Evolutionary conservation across 2,888 invertebrate genomes (phyloP), one percentile per base, ranked within the genome.

Genomic region (Athalia rosae): DNA sequence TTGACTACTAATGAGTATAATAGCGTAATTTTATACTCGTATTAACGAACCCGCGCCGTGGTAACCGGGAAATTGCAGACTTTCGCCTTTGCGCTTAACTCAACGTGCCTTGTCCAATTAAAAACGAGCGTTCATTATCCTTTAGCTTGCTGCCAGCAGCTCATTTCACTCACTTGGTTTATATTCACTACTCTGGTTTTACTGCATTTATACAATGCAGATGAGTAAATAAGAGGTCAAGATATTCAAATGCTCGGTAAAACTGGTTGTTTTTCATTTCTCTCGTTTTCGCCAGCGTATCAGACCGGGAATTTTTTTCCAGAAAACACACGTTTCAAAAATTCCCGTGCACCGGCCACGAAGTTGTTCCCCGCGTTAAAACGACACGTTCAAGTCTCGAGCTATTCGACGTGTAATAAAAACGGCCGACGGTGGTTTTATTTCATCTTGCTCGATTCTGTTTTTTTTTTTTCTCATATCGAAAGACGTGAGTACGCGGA

Each of bases 81-180:
- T 76, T 48, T 43, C 28, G 45, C 59, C 50, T 63, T 53, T 61
- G 66, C 58, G 77, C 48, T 77, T 61, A 13, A 77, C 67, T 58
- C 61, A 58, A 66, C 47, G 13, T 69, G 67, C 47, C 77, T 59
- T 28, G 48, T 77, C 77, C 77, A 77, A 77, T 77, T 77, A 77
- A 77, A 67, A 77, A 48, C 59, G 61, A 59, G 15, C 67, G 59
- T 77, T 77, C 59, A 47, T 66, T 77, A 67, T 48, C 48, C 48
- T 58, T 58, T 9, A 3, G n/a, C 45, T n/a, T 48, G 58, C 45
- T 47, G 4, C 6, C 8, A 28, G 28, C 28, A 28, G 28, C 28
- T 28, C 28, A 28, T 28, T 28, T 28, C 28, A 28, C 67, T 53
- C 50, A 6, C 28, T 53, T 41, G 11, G 11, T 41, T 7, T 11